Conservation (phyloP, 2,797 vertebrate species). For the Eulemur coronatus region DNA sequence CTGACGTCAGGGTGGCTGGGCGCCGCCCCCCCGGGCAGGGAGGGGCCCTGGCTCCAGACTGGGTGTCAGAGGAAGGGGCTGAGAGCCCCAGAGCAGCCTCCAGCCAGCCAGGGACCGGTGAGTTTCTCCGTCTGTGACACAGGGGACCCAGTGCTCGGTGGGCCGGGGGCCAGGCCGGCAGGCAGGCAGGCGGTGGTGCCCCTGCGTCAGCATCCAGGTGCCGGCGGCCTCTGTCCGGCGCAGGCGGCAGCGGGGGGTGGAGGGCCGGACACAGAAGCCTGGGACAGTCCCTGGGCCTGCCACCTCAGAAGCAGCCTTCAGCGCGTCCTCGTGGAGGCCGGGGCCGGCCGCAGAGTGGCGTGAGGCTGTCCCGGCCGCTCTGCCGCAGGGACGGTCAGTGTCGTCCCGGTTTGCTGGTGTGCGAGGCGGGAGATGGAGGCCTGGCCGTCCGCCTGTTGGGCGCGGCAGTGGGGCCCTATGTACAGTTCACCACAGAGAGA, state of each 20-base stretch:
- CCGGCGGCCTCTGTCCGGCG: not conserved
- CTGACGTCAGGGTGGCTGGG: not conserved
- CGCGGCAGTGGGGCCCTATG: slow-evolving; percentile 22
- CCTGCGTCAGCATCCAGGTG: not conserved
- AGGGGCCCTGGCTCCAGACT: not conserved
- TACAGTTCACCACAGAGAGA: slow-evolving; percentile 55
- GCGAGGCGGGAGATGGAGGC: not conserved
- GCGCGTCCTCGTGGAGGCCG: not conserved
- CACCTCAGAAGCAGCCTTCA: not conserved
- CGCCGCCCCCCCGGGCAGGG: not conserved
- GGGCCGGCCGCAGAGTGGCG: not conserved
- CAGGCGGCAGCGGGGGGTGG: not conserved
- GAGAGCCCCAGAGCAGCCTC: not conserved
- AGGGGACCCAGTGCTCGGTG: not conserved
- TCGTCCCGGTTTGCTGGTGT: slow-evolving; percentile 37
- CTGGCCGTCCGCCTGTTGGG: rapidly evolving
- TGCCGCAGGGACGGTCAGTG: rapidly evolving
- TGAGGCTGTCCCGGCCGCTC: rapidly evolving
- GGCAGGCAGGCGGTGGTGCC: not conserved
- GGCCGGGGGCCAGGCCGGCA: not conserved
- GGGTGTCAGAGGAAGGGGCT: not conserved
- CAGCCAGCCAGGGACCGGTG: not conserved
- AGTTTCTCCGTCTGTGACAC: rapidly evolving
- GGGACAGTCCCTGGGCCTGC: not conserved
- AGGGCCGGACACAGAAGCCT: not conserved